Base-by-base conservation (phyloP, 1,140 invertebrate species). In the Yoshiicerus persimilis region DNA sequence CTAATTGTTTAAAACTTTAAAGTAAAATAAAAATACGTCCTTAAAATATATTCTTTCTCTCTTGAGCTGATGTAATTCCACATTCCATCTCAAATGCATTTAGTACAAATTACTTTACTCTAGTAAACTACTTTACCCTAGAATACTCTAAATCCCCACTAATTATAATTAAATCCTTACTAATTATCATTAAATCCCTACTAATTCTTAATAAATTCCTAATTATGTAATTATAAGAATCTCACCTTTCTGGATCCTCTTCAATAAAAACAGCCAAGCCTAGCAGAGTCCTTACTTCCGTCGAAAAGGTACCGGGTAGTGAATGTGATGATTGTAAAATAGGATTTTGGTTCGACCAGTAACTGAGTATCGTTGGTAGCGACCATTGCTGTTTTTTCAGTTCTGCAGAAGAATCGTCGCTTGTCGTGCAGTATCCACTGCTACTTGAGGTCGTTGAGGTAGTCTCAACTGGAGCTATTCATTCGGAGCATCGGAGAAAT, bases 381-480 rank as follows among this genome's bases (percentile, higher is more conserved):
- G 75, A 80, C 75, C 75, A 80, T 34, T 80, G 75, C 32, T 80
- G 75, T n/a, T 80, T 80, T 80, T 80, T 80, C 34, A 80, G 30
- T 20, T 80, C 75, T 32, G 75, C 30, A n/a, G 75, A 80, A 20
- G 75, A 80, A 38, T 80, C 75, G 32, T 80, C 75, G n/a, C 75
- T 80, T 80, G 75, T 80, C 16, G 75, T 36, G 70, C 70, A 77
- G 34, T 80, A 80, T 3, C 75, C 75, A 10, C 75, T 80, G 10
- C 75, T 80, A 10, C 75, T 38, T 9, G 75, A 80, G 27, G 64
- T n/a, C 13, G 25, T 38, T 9, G 75, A 80, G 27, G 64, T n/a
- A 30, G 25, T 70, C 27, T 70, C 64, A 70, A 70, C 9, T 25
- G 64, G 23, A 70, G 64, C 27, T 70, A 4, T 30, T 70, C 0